Evolutionary conservation across 2,113 vertebrate species (phyloP), one percentile per base, ranked within the genome.

Genomic region (Nothocercus julius): DNA sequence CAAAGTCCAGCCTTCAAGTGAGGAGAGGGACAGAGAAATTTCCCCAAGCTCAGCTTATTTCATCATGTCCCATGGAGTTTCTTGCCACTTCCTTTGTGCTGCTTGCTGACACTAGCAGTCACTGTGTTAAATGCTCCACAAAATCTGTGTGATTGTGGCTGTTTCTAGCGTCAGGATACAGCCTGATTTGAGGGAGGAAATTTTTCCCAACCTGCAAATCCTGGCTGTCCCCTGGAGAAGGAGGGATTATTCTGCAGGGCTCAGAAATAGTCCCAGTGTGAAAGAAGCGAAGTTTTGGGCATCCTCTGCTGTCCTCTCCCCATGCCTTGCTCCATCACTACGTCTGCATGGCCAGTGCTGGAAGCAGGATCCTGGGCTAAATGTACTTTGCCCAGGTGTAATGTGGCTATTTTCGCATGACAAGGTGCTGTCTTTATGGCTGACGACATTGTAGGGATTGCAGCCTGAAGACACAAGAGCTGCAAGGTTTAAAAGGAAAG

Each of bases 81-180:
- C 81, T 81, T 47, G 13, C 53, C 58, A 5, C 2, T 58, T 72
- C 74, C 30, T 87, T 85, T 40, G 34, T 17, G 59, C 81, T 56
- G 38, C 36, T 42, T 80, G 22, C 47, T 85, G 66, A 54, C 85
- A 63, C 30, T 76, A 93, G 59, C 54, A 16, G 5, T 3, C 42
- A 17, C 85, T 76, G 49, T 11, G 2, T n/a, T 22, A 79, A 74
- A 51, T 25, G 47, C 11, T 86, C 17, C 74, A 38, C 3, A 25
- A 34, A 15, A 13, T 51, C 28, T 30, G 11, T 17, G 38, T 0
- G 0, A 69, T 40, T n/a, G 36, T 1, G 1, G 68, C 3, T 0
- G 0, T 51, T 78, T 32, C 87, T 42, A 32, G 28, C n/a, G 8
- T 74, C 67, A 76, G 56, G 38, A 24, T 16, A 9, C 3, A 70